A percentile compares a stretch with the other conserved stretches of the same genome.
Conservation (phyloP, 2,888 invertebrate genomes). For the Polydrusus tereticollis region DNA sequence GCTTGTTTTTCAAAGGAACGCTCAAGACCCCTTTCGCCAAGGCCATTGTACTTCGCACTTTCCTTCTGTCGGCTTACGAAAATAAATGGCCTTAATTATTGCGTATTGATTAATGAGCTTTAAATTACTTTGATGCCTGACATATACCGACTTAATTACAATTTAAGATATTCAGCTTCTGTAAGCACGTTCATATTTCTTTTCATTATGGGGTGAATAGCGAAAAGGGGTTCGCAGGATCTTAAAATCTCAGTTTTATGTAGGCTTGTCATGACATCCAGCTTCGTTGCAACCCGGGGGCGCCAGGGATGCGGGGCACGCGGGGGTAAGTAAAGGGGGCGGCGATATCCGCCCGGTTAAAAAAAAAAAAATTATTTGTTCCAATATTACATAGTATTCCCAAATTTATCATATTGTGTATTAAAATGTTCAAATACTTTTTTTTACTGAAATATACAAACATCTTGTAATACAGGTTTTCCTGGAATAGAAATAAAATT, state of each 20-base stretch:
- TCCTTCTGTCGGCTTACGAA: conserved; percentile 22
- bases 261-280: too few relatives aligned
- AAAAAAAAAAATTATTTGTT: too few relatives aligned
- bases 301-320: too few relatives aligned
- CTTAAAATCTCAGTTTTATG: neutral
- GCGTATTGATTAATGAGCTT: conserved; percentile 45
- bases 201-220: neutral
- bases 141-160: conserved; percentile 35
- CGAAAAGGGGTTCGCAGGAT: neutral
- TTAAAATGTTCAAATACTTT: too few relatives aligned
- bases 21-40: conserved; percentile 38
- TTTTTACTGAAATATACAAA: too few relatives aligned
- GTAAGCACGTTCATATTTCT: conserved; percentile 15
- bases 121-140: conserved; percentile 42
- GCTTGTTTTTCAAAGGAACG: conserved; percentile 35
- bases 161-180: conserved; percentile 34
- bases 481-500: too few relatives aligned
- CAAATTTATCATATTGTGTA: too few relatives aligned
- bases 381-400: too few relatives aligned
- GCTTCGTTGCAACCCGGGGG: too few relatives aligned
- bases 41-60: conserved; percentile 29
- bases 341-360: too few relatives aligned
- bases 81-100: conserved; percentile 48
- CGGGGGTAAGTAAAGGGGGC: too few relatives aligned
- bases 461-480: too few relatives aligned